Evolutionary conservation across 2,888 invertebrate genomes (phyloP), one percentile per base, ranked within the genome.

Genomic region (Andrena camellia): DNA sequence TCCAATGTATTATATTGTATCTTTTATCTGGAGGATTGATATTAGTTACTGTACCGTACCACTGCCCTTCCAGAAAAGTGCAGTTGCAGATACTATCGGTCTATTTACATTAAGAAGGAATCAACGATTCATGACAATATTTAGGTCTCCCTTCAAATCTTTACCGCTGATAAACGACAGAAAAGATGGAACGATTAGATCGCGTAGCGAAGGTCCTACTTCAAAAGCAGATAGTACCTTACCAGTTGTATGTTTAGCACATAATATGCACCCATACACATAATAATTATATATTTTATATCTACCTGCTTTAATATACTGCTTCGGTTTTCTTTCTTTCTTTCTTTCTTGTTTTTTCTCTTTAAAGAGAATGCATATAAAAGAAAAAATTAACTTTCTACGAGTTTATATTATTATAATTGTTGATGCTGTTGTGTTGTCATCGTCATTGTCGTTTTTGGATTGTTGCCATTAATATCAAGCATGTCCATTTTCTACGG

Each of bases 111-210:
- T 94, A 78, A 87, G 92, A 87, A 91, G 91, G 88, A 93, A 94
- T 90, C 92, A 93, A 88, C 87, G 92, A 86, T 88, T 94, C 54
- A 90, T 93, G 90, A 91, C 91, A 78, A 88, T 93, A 78, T 90
- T 94, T 89, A 93, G 88, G 85, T 90, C 91, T 78, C 93, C 93
- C 67, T 94, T 94, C 86, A 93, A 94, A 90, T 93, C 93, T 62
- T 90, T 94, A 75, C 93, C 93, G 59, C 84, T 91, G 74, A 93
- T 93, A 90, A 91, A 90, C 78, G 90, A 92, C 84, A 88, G 89
- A 72, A 93, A 93, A 90, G 92, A 93, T 79, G 91, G 92, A 87
- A 81, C 91, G 76, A 85, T 93, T 91, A 93, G 93, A 89, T 91
- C 94, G 63, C 90, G 89, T 90, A 94, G 93, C 83, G 94, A 93